These are phyloP conservation scores for Gorsachius magnificus DNA, from an alignment of 2,797 vertebrate species.

Conservation along the genomic window DNA sequence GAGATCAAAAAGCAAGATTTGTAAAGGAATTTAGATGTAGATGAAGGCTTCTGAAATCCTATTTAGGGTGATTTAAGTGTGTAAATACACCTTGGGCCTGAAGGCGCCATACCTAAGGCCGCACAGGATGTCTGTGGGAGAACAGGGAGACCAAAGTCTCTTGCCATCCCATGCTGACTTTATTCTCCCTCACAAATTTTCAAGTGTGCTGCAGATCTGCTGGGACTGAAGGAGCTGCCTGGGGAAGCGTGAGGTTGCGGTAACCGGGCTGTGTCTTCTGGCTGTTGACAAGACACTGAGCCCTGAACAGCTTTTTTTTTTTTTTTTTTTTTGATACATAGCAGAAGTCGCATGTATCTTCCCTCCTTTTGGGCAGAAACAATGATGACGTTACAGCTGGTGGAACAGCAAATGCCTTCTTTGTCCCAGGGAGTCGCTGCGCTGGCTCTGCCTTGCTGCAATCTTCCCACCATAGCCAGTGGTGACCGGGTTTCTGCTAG, in stretches of 20 bases:
- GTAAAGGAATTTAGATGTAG: neutral
- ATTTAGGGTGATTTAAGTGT: neutral
- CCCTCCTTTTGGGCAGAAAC: neutral
- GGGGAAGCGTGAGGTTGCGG: neutral
- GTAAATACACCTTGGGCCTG: neutral
- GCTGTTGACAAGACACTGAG: neutral
- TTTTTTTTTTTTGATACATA: neutral
- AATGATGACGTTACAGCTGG: neutral
- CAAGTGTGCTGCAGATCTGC: neutral
- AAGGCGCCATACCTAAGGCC: neutral
- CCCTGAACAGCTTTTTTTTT: neutral
- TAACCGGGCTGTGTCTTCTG: neutral
- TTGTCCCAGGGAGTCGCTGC: neutral
- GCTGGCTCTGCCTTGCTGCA: neutral
- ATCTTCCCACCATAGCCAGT: neutral
- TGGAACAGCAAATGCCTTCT: neutral
- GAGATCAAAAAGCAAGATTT: constrained; percentile 5
- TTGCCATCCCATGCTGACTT: accelerated
- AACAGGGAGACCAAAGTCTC: neutral
- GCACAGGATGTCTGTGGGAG: neutral
- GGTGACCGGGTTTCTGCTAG: neutral
- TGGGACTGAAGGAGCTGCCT: neutral
- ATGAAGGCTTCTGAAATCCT: neutral
- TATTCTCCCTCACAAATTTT: neutral
- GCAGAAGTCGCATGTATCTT: neutral